Conservation (phyloP, 1,140 invertebrate species). For the Saccostrea echinata region DNA sequence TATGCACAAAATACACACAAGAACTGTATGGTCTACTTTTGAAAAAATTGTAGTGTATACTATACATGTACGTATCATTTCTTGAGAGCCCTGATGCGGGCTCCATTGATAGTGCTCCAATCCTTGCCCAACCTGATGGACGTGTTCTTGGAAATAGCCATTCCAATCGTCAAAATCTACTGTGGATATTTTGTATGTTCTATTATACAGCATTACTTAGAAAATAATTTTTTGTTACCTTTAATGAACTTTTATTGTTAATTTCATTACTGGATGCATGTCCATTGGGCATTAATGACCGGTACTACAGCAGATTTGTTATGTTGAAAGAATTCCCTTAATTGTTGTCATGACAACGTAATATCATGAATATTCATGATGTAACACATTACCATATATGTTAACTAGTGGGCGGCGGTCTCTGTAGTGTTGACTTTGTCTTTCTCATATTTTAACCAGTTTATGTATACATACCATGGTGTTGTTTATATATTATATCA, state of each 20-base stretch:
- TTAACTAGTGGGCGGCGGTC: slow-evolving; percentile 20
- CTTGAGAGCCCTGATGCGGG: not conserved
- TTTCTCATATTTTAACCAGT: slow-evolving; percentile 28
- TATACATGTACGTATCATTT: not conserved
- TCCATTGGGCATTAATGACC: not conserved
- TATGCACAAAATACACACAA: not conserved
- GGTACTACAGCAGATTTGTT: slow-evolving; percentile 6
- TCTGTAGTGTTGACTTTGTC: slow-evolving; percentile 13
- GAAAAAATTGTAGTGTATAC: not conserved
- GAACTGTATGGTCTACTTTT: not conserved
- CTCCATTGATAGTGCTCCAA: not conserved
- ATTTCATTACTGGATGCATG: not conserved
- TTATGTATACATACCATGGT: slow-evolving; percentile 24
- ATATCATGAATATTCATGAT: not conserved
- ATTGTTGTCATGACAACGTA: slow-evolving; percentile 4
- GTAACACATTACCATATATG: slow-evolving; percentile 13
- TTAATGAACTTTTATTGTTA: not conserved
- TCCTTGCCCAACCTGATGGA: not conserved
- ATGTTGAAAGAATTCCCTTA: not conserved
- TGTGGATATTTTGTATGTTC: not conserved
- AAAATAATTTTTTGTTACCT: not conserved
- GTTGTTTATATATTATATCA: slow-evolving; percentile 20
- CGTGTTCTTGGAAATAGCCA: slow-evolving; percentile 22
- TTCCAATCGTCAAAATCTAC: slow-evolving; percentile 17
- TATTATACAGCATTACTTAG: slow-evolving; percentile 8